These are phyloP conservation scores for Opisthocomus hoazin DNA, from an alignment of 2,113 vertebrate genomes.

Conservation along the genomic window DNA sequence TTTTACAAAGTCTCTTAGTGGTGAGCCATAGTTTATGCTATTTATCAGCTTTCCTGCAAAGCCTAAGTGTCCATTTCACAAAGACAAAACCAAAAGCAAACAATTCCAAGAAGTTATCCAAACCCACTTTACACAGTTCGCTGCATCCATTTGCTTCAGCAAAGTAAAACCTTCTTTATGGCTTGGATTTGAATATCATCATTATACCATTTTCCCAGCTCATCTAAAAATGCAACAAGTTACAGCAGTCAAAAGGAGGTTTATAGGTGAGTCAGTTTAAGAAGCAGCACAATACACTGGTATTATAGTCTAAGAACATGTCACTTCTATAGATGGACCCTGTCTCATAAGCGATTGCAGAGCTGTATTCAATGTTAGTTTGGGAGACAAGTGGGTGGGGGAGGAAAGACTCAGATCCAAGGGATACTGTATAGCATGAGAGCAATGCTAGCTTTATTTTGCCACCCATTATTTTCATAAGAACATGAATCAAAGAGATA, in stretches of 20 bases:
- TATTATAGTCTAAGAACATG: constrained; percentile 1
- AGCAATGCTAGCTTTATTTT: constrained; percentile 54
- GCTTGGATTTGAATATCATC: constrained; percentile 28
- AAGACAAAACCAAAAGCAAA: constrained; percentile 36
- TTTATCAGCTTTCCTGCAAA: constrained; percentile 50
- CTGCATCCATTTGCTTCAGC: constrained; percentile 49
- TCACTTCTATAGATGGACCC: constrained; percentile 29
- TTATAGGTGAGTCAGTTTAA: constrained; percentile 33
- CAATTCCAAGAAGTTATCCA: constrained; percentile 41
- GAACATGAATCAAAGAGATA: constrained; percentile 62
- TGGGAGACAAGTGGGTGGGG: not conserved
- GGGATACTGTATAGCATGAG: not conserved
- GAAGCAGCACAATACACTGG: constrained; percentile 37
- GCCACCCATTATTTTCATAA: constrained; percentile 63
- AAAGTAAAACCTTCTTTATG: constrained; percentile 22
- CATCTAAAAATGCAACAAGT: constrained; percentile 42
- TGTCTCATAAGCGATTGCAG: not conserved
- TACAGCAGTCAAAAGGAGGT: not conserved
- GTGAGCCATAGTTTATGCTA: not conserved
- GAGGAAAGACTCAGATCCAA: not conserved
- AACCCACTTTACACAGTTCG: constrained; percentile 41
- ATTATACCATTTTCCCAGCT: constrained; percentile 37
- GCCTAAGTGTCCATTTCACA: constrained; percentile 37
- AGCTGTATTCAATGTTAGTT: constrained; percentile 16
- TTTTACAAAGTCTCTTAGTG: not conserved